Percentiles rank a stretch among this genome's conserved stretches.
Conservation (phyloP, 2,797 vertebrate genomes). For the Crax fasciolata region DNA sequence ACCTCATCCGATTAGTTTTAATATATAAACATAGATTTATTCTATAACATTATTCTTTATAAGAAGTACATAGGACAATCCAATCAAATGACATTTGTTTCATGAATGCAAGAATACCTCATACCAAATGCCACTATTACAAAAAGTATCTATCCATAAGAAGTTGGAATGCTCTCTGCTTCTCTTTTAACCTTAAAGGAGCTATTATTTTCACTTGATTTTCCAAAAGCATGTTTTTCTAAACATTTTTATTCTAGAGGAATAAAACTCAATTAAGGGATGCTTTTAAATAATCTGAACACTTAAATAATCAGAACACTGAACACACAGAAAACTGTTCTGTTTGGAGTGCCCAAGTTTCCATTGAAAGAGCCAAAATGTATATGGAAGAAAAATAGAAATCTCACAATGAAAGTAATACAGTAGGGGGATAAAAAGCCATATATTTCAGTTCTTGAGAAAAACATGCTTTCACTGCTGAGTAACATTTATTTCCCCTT, state of each 20-base stretch:
- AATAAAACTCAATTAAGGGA: not conserved
- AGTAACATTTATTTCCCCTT: not conserved
- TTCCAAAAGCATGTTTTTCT: not conserved
- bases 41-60: not conserved
- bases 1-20: not conserved
- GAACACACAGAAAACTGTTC: not conserved
- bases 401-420: not conserved
- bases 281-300: not conserved
- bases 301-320: not conserved
- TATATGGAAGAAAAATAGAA: not conserved
- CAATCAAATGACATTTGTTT: not conserved
- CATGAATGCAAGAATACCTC: not conserved
- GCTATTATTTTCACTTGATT: not conserved
- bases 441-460: not conserved
- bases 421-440: fast-evolving
- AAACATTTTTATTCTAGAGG: not conserved
- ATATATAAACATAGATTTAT: not conserved
- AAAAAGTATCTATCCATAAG: not conserved
- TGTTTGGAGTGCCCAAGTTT: not conserved
- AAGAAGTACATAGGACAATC: not conserved
- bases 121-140: not conserved
- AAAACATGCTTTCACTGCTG: not conserved
- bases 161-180: not conserved
- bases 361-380: not conserved
- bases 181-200: not conserved